Percentiles rank a stretch among this genome's conserved stretches.
Evolutionary conservation across 2,113 vertebrate genomes (phyloP).

Genomic region (Ellobius talpinus): DNA sequence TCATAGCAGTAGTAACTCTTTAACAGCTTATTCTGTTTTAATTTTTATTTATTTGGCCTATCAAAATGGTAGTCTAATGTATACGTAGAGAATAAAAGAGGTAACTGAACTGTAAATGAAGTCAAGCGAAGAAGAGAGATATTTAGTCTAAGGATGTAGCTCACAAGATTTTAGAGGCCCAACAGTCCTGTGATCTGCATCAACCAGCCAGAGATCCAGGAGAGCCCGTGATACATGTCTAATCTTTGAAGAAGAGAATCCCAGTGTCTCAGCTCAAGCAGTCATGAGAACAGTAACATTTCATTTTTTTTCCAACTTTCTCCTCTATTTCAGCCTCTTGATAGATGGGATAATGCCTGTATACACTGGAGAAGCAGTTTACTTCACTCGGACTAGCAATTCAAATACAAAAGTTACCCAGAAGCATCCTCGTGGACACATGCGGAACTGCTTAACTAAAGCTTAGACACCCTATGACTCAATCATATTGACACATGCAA

Average conservation of each 20-base stretch:
- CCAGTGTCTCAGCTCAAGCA: background rate
- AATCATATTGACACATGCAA: background rate
- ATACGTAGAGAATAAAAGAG: background rate
- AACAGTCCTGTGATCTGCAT: background rate
- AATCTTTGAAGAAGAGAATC: background rate
- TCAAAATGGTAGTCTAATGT: background rate
- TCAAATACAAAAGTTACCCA: background rate
- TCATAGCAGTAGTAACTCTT: background rate
- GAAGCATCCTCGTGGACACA: background rate
- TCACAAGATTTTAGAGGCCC: background rate
- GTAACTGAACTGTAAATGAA: background rate
- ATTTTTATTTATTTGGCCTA: background rate
- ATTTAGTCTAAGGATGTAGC: background rate
- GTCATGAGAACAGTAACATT: background rate
- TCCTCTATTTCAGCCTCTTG: background rate
- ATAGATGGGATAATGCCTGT: background rate
- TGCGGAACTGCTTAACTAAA: background rate
- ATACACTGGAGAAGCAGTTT: background rate
- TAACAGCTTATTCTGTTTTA: background rate
- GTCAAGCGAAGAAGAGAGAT: background rate
- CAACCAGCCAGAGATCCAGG: background rate
- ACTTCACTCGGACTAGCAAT: background rate
- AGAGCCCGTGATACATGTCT: background rate
- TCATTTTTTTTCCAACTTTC: background rate
- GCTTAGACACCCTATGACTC: background rate